Evolutionary conservation across 2,113 vertebrate genomes (phyloP).

Genomic region (Varanus salvator): DNA sequence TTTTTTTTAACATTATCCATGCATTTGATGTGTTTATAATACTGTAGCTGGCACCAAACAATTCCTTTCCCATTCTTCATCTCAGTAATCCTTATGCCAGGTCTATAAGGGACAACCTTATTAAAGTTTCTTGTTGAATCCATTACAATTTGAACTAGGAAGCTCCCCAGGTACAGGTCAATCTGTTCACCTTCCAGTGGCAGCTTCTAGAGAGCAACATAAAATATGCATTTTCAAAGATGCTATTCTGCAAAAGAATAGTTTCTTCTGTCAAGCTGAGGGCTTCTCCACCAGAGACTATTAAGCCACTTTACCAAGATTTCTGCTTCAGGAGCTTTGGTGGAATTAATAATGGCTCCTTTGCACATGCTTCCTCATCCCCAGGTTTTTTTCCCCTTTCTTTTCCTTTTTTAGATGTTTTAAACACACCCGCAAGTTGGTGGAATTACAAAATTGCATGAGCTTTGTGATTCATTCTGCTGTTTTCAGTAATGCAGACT

Average conservation of each 20-base stretch:
- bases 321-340: too few species aligned
- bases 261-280: not conserved
- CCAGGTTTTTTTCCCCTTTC: too few species aligned
- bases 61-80: not conserved
- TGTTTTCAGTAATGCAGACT: too few species aligned
- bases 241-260: not conserved
- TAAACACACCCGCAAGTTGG: too few species aligned
- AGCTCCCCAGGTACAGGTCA: not conserved
- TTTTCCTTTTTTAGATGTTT: too few species aligned
- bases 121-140: not conserved
- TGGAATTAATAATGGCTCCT: too few species aligned
- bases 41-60: not conserved
- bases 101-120: not conserved
- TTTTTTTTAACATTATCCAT: not conserved
- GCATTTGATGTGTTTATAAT: not conserved
- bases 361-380: too few species aligned
- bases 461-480: too few species aligned
- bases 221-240: not conserved
- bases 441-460: too few species aligned
- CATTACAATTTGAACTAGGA: not conserved
- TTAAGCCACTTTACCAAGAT: too few species aligned
- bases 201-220: not conserved
- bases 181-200: not conserved
- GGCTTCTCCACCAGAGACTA: too few species aligned
- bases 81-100: not conserved